These are phyloP conservation scores for Callyntrura sp. DNA, from an alignment of 2,888 invertebrate species.

Conservation along the genomic window DNA sequence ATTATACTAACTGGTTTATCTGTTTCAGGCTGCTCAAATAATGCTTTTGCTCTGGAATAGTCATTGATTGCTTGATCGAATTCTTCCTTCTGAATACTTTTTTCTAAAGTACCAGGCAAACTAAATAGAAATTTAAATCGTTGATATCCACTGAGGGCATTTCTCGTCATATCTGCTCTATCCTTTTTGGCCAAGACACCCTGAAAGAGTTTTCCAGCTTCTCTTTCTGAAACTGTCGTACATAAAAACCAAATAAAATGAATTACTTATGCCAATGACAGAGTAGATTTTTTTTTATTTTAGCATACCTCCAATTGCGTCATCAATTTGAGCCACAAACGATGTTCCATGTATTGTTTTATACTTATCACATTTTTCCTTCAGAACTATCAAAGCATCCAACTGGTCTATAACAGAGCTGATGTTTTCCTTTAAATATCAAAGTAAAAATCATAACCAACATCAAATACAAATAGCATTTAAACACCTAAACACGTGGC, in stretches of 20 bases:
- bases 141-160: slow-evolving; percentile 96
- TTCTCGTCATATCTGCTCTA: slow-evolving; percentile 97
- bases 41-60: slow-evolving; percentile 97
- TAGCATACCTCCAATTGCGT: slow-evolving; percentile 90
- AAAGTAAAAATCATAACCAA: not conserved
- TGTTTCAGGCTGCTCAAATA: slow-evolving; percentile 93
- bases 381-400: slow-evolving; percentile 92
- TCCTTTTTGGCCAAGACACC: slow-evolving; percentile 97
- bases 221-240: slow-evolving; percentile 92
- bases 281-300: no score
- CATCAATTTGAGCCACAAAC: slow-evolving; percentile 91
- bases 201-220: slow-evolving; percentile 96
- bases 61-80: slow-evolving; percentile 99
- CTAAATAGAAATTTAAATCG: slow-evolving; percentile 98
- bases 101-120: slow-evolving; percentile 96
- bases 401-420: slow-evolving; percentile 96
- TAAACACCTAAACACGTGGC: not conserved
- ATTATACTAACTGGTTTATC: slow-evolving; percentile 90
- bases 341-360: slow-evolving; percentile 90
- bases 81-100: slow-evolving; percentile 96
- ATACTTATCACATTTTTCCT: slow-evolving; percentile 91
- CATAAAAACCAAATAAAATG: slow-evolving; percentile 83
- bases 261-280: no score
- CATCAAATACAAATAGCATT: not conserved
- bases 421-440: slow-evolving; percentile 89